These are phyloP conservation scores for Crax fasciolata DNA, from an alignment of 2,797 vertebrate genomes.

Conservation along the genomic window DNA sequence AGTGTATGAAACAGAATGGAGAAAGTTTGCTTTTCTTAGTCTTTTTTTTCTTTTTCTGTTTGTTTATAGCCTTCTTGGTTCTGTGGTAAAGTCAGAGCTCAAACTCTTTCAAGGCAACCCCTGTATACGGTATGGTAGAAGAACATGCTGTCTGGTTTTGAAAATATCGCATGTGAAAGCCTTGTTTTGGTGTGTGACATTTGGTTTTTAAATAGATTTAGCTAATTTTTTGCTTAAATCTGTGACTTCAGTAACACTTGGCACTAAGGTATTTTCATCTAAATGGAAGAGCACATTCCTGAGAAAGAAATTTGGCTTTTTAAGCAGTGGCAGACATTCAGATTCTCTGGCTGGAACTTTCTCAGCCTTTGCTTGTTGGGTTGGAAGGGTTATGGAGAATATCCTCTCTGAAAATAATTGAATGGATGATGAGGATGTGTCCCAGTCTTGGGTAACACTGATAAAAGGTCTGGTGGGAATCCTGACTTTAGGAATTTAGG, in stretches of 20 bases:
- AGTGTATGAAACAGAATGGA: not conserved
- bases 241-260: not conserved
- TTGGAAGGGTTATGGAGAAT: not conserved
- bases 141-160: not conserved
- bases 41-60: not conserved
- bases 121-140: not conserved
- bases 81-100: constrained; percentile 25
- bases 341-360: not conserved
- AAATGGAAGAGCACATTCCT: not conserved
- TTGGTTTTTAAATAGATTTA: not conserved
- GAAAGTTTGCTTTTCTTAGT: not conserved
- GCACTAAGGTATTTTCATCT: not conserved
- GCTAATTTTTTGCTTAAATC: not conserved
- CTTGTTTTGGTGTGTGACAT: not conserved
- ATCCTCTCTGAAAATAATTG: not conserved
- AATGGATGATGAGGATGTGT: not conserved
- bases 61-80: not conserved
- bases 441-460: not conserved
- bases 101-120: not conserved
- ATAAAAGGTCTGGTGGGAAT: not conserved
- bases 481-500: not conserved
- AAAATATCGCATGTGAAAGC: not conserved
- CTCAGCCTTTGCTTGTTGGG: not conserved
- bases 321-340: not conserved
- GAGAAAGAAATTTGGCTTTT: not conserved